Base-by-base conservation (phyloP, 2,888 invertebrate genomes). In the Ametastegia equiseti region DNA sequence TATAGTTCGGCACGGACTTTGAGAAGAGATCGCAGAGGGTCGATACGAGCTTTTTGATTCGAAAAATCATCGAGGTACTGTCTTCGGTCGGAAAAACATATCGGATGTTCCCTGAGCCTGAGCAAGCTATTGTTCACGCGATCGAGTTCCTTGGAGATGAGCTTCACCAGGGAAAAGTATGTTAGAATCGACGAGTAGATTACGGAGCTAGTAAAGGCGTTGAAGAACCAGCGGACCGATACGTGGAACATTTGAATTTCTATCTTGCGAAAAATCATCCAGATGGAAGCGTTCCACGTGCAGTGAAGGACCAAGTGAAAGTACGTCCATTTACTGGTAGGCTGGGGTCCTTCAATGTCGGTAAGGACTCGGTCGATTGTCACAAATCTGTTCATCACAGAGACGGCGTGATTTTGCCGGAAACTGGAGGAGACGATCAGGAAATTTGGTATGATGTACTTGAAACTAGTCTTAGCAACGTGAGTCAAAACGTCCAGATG, bases 181-280 rank as follows among this genome's bases (percentile, higher is more conserved):
- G 15, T 33, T 1, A 36, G 1, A 4, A 36, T 65, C 0, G 33
- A 33, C 1, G 4, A 15, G 30, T 30, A 65, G 33, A 65, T 5
- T 0, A 36, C 2, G 7, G n/a, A 65, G 2, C n/a, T n/a, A 3
- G 1, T 6, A 6, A 36, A 1, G 27, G 13, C n/a, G 33, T n/a
- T 5, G 0, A 2, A 1, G 2, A 36, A n/a, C 27, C 3, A 33
- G 19, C 30, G n/a, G n/a, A n/a, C n/a, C 2, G 3, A 23, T 7
- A 23, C 19, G 23, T 19, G 5, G 4, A 23, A 19, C 19, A 23
- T 3, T 54, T 7, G 54, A 2, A 54, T 7, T 9, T 19, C 1
- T 30, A 2, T 6, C 0, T 1, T 1, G 0, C n/a, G 5, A 1
- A 2, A 27, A n/a, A n/a, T 6, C 63, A 30, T 1, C 1, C 7